A percentile compares a stretch with the other conserved stretches of the same genome.
Evolutionary conservation across 64 coral and sea anemone species (phyloP).

Genomic region (Actinia tenebrosa): DNA sequence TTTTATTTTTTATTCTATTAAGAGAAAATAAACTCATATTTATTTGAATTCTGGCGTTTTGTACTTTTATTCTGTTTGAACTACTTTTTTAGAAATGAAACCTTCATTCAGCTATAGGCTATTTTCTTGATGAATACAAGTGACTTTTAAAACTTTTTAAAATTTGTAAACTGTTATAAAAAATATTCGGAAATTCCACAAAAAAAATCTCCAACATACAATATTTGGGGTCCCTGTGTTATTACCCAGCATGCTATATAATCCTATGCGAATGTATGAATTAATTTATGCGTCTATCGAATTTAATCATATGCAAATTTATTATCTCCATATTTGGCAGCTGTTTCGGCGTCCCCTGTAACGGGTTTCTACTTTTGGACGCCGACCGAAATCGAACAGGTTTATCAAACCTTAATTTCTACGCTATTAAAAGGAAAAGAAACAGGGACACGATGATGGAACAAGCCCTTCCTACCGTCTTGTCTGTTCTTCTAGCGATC

Average conservation of each 20-base stretch:
- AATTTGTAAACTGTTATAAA: too few relatives aligned
- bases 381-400: not conserved
- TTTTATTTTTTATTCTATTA: too few relatives aligned
- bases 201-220: too few relatives aligned
- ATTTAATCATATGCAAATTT: slow-evolving; percentile 4
- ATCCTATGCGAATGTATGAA: not conserved
- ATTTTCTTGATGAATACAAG: too few relatives aligned
- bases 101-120: too few relatives aligned
- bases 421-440: not conserved
- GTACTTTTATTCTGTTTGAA: too few relatives aligned
- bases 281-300: slow-evolving; percentile 8
- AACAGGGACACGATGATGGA: slow-evolving; percentile 7
- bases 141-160: too few relatives aligned
- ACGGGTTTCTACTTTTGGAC: not conserved
- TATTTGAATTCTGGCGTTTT: too few relatives aligned
- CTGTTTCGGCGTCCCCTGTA: slow-evolving; percentile 27
- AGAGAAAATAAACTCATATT: too few relatives aligned
- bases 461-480: slow-evolving; percentile 11
- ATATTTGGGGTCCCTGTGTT: not conserved
- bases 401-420: not conserved
- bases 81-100: not conserved
- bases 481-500: slow-evolving; percentile 44
- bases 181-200: not conserved
- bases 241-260: not conserved
- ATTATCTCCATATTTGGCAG: slow-evolving; percentile 15